Base-by-base conservation (phyloP, 2,797 vertebrate genomes). In the Sciaenops ocellatus region DNA sequence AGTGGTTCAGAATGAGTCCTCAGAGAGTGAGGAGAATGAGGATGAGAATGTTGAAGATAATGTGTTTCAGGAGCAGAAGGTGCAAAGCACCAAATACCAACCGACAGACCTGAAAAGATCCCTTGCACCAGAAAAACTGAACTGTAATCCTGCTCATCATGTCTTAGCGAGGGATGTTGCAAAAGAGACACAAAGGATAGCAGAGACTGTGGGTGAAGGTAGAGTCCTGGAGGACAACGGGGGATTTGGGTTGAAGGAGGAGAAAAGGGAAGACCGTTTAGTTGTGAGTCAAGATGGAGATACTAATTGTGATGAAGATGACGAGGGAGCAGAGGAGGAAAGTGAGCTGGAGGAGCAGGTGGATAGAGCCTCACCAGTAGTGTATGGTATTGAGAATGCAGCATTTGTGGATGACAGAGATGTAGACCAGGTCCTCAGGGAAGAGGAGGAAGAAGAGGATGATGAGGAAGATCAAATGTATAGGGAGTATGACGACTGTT, bases 361-460 rank as follows among this genome's bases (percentile, higher is more conserved):
- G 84, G 94, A 94, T 50, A 89, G 85, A 69, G 92, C 83, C 42
- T 94, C 95, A 47, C 93, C 96, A 3, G 91, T 86, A 16, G 93
- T 95, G 84, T 97, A 94, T 48, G 97, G 97, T 63, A 97, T 98
- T 83, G 97, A 97, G 90, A 98, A 98, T 52, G 96, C 94, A 52
- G 97, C 96, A 18, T 98, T 98, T 95, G 95, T 97, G 89, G 97
- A 97, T 87, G 96, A 97, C 73, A 95, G 93, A 86, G 95, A 96
- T 84, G 82, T 90, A 47, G 96, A 96, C 59, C 79, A 93, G 79
- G 90, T 95, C 92, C 93, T 95, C 44, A 92, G 92, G 76, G 93
- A 91, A 83, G 95, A 83, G 0, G 91, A 93, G 0, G 88, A 91
- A 0, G 93, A 93, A 0, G 94, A 91, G 52, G 90, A 90, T n/a